A percentile compares a stretch with the other conserved stretches of the same genome.
phyloP scores from a whole-genome alignment of 2,888 invertebrate species.

The Neria commutata region DNA sequence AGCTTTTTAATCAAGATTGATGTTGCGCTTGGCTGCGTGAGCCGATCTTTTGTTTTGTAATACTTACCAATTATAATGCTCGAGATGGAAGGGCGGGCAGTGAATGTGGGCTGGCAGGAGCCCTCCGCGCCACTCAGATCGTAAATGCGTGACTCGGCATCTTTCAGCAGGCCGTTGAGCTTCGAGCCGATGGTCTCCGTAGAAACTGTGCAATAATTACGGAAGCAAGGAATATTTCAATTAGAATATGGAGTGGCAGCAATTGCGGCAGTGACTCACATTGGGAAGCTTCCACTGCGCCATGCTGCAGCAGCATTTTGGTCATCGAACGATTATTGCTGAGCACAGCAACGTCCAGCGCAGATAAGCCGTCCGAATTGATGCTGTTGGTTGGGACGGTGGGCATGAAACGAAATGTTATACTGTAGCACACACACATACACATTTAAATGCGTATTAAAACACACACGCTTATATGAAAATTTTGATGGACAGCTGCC shows the following conservation, averaged over 20 bases:
- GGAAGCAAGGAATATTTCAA: constrained; percentile 3
- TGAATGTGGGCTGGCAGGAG: constrained; percentile 59
- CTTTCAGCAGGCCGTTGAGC: constrained; percentile 75
- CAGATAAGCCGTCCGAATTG: constrained; percentile 86
- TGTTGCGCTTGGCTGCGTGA: constrained; percentile 14
- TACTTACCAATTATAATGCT: constrained; percentile 65
- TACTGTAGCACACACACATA: too few relatives aligned
- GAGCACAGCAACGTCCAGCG: constrained; percentile 91
- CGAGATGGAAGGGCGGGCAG: constrained; percentile 65
- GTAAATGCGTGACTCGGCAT: constrained; percentile 83
- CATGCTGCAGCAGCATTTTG: constrained; percentile 86
- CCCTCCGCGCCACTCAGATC: constrained; percentile 71
- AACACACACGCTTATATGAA: too few relatives aligned
- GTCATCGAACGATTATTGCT: constrained; percentile 87
- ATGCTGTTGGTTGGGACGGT: constrained; percentile 66
- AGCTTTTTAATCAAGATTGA: constrained; percentile 29
- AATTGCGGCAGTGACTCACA: constrained; percentile 66
- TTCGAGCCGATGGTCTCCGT: constrained; percentile 76
- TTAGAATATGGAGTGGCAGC: neutral
- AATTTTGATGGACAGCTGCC: constrained; percentile 4
- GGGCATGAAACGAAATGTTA: too few relatives aligned
- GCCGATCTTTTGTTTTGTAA: constrained; percentile 5
- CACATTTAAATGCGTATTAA: too few relatives aligned
- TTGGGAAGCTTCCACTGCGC: constrained; percentile 82
- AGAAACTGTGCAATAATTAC: constrained; percentile 42